These are phyloP conservation scores for Pantherophis guttatus DNA, from an alignment of 2,113 vertebrate species.

Conservation along the genomic window DNA sequence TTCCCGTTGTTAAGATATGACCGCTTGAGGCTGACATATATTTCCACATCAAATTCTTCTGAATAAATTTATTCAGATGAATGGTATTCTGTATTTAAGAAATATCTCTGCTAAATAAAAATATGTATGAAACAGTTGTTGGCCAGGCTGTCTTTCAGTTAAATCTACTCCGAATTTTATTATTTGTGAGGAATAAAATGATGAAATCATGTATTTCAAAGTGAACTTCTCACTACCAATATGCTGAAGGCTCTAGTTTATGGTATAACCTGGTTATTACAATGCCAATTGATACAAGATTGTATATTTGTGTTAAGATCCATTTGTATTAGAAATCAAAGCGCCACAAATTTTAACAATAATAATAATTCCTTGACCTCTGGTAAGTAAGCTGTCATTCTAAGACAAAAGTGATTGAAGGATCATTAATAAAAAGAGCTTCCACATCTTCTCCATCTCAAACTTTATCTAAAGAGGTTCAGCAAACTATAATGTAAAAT, in stretches of 20 bases:
- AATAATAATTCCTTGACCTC: background rate
- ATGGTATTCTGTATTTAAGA: background rate
- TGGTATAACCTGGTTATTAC: background rate
- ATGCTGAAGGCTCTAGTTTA: background rate
- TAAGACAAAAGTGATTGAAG: background rate
- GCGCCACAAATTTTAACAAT: background rate
- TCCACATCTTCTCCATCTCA: background rate
- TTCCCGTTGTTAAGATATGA: conserved; percentile 64
- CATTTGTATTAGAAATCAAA: background rate
- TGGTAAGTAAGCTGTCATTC: background rate
- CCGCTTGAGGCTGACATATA: background rate
- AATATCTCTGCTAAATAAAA: background rate
- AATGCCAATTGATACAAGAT: background rate
- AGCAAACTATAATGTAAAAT: background rate
- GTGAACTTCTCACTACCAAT: background rate
- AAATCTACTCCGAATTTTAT: background rate
- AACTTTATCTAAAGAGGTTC: background rate
- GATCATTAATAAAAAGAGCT: background rate
- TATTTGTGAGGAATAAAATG: background rate
- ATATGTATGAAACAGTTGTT: background rate
- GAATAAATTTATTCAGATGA: background rate
- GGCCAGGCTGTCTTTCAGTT: background rate
- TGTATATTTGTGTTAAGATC: background rate
- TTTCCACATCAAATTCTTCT: background rate
- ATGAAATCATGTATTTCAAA: background rate